Percentiles rank a stretch among this genome's conserved stretches.
These are phyloP conservation scores for Troilus luridus DNA, from an alignment of 2,888 invertebrate species.

Conservation along the genomic window DNA sequence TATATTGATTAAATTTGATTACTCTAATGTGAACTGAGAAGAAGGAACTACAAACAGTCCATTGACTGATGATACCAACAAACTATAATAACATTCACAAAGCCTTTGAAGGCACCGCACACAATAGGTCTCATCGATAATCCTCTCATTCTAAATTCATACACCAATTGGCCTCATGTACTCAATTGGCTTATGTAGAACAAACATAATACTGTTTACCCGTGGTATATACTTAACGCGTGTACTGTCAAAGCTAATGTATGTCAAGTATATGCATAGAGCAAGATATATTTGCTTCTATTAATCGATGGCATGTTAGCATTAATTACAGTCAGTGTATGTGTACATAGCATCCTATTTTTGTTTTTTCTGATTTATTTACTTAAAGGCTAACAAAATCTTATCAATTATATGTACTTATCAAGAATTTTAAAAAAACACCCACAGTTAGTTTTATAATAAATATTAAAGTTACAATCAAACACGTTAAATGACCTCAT, in stretches of 20 bases:
- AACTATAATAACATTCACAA: not conserved
- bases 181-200: not conserved
- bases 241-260: not conserved
- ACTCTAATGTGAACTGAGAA: not conserved
- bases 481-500: no score
- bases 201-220: not conserved
- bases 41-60: not conserved
- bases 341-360: no score
- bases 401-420: no score
- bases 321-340: no score
- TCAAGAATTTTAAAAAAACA: no score
- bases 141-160: constrained; percentile 11
- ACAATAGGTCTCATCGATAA: not conserved
- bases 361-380: no score
- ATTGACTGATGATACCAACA: not conserved
- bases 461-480: no score
- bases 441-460: no score
- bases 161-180: not conserved
- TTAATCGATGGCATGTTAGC: not conserved
- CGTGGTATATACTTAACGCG: not conserved
- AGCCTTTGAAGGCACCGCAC: not conserved
- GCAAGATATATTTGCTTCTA: not conserved
- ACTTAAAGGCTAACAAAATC: no score
- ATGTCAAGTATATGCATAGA: not conserved
- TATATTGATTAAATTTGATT: not conserved